Evolutionary conservation across 2,797 vertebrate genomes (phyloP).

Genomic region (Diplodus puntazzo): DNA sequence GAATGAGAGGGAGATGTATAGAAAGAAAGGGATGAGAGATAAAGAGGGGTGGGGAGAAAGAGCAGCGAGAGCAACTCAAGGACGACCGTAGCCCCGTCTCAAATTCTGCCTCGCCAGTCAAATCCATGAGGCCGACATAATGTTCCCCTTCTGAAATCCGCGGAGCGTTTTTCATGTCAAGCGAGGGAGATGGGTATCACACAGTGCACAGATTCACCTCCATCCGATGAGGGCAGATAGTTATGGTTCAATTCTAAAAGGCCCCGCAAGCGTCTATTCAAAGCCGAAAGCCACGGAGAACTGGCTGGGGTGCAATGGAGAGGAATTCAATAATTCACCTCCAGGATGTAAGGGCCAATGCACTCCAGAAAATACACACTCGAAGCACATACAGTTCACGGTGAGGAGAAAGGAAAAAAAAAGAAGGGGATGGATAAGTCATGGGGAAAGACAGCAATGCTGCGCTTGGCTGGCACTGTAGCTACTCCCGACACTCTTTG

Average conservation of each 20-base stretch:
- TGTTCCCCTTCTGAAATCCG: conserved; percentile 64
- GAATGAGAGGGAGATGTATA: neutral
- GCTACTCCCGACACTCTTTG: conserved; percentile 57
- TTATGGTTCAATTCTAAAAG: conserved; percentile 64
- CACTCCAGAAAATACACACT: conserved; percentile 62
- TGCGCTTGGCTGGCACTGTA: conserved; percentile 66
- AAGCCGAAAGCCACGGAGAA: conserved; percentile 37
- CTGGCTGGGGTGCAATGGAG: conserved; percentile 51
- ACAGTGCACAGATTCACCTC: conserved; percentile 64
- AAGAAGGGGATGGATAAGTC: conserved; percentile 61
- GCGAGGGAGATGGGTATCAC: conserved; percentile 73
- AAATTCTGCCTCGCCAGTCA: conserved; percentile 77
- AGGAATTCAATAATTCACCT: conserved; percentile 77
- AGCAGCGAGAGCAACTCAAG: conserved; percentile 64
- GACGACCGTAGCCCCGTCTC: conserved; percentile 68
- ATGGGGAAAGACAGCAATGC: conserved; percentile 67
- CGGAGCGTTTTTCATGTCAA: conserved; percentile 73
- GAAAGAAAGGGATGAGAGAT: conserved; percentile 20
- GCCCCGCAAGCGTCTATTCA: conserved; percentile 53
- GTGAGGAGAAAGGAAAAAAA: conserved; percentile 2
- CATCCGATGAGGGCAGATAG: conserved; percentile 71
- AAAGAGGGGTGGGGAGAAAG: conserved; percentile 31
- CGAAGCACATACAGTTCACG: conserved; percentile 56
- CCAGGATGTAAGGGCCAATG: conserved; percentile 58
- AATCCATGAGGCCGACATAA: conserved; percentile 71